Evolutionary conservation across 2,113 vertebrate genomes (phyloP).

Genomic region (Anguilla japonica): DNA sequence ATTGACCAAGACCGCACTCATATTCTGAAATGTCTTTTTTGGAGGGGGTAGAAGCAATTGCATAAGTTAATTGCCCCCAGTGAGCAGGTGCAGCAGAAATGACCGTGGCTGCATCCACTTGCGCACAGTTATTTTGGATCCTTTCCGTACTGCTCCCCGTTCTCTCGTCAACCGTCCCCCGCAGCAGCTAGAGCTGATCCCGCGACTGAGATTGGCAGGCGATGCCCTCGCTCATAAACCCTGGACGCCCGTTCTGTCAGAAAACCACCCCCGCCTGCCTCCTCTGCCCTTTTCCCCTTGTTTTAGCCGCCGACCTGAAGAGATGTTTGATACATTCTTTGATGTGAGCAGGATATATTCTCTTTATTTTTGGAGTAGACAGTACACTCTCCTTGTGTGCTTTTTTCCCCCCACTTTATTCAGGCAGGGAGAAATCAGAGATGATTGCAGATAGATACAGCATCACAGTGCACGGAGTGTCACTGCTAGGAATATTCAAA

Average conservation of each 20-base stretch:
- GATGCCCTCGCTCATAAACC: background rate
- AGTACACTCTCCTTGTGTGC: too few species aligned
- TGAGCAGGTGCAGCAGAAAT: conserved; percentile 27
- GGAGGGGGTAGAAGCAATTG: background rate
- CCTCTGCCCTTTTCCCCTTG: background rate
- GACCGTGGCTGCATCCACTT: conserved; percentile 6
- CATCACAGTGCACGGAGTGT: too few species aligned
- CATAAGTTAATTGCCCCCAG: conserved; percentile 33
- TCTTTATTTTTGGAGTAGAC: too few species aligned
- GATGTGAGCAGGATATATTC: too few species aligned
- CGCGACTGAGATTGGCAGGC: background rate
- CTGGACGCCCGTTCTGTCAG: background rate
- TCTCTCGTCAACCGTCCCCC: conserved; percentile 9
- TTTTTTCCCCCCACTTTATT: too few species aligned
- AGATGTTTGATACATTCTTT: background rate
- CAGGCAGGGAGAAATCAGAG: background rate
- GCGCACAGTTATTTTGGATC: conserved; percentile 13
- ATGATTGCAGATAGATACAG: too few species aligned
- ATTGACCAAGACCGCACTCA: background rate
- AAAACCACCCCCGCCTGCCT: too few species aligned
- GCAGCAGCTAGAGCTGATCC: too few species aligned
- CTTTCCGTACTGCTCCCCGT: conserved; percentile 10
- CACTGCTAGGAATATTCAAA: too few species aligned
- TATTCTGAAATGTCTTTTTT: background rate
- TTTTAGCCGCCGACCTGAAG: background rate